A percentile compares a stretch with the other conserved stretches of the same genome.
Evolutionary conservation across 2,888 invertebrate species (phyloP).

Genomic region (Caenorhabditis auriculariae): DNA sequence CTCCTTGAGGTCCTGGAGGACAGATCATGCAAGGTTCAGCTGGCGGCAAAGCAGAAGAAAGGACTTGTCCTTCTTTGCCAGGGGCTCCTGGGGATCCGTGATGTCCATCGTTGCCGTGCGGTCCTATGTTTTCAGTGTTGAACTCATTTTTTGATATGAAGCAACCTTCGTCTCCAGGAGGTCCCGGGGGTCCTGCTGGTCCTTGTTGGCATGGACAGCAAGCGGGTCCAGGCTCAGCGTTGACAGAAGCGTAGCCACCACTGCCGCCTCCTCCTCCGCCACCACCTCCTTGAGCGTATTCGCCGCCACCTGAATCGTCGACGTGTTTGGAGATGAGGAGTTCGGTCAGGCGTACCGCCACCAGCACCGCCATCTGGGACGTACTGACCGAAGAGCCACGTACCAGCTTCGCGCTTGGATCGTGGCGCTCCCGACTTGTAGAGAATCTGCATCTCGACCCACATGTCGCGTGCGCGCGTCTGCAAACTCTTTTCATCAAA

Average conservation of each 20-base stretch:
- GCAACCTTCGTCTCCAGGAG: constrained; percentile 43
- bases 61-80: constrained; percentile 48
- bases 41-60: constrained; percentile 46
- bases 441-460: constrained; percentile 62
- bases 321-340: constrained; percentile 51
- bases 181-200: constrained; percentile 48
- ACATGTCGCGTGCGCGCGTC: constrained; percentile 61
- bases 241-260: constrained; percentile 30
- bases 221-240: constrained; percentile 39
- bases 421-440: constrained; percentile 48
- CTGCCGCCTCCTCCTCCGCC: constrained; percentile 46
- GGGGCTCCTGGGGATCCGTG: constrained; percentile 53
- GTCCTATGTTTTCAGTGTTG: too few relatives aligned
- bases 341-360: constrained; percentile 59
- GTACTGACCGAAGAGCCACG: constrained; percentile 58
- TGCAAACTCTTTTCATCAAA: too few relatives aligned
- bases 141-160: too few relatives aligned
- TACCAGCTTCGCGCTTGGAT: constrained; percentile 30
- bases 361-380: constrained; percentile 26
- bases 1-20: constrained; percentile 57
- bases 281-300: constrained; percentile 25
- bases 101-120: constrained; percentile 46
- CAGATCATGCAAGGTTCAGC: constrained; percentile 56
- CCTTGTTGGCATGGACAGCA: constrained; percentile 56
- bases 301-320: constrained; percentile 37